Evolutionary conservation across 2,888 invertebrate species (phyloP).

Genomic region (Drosophila melanosoma): DNA sequence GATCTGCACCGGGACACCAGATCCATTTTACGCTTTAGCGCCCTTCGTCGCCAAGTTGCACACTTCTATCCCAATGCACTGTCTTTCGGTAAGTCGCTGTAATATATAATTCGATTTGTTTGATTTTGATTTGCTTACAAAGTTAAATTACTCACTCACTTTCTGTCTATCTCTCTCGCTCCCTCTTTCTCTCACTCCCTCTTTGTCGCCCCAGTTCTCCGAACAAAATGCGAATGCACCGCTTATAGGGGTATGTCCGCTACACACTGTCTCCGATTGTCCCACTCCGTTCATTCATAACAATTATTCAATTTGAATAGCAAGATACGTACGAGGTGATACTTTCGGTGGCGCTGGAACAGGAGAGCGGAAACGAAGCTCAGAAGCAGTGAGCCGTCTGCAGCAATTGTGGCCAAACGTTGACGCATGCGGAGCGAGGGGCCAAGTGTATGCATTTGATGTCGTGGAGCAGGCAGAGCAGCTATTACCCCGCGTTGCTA

Average conservation of each 20-base stretch:
- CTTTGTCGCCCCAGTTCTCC: slow-evolving; percentile 80
- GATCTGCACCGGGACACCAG: slow-evolving; percentile 87
- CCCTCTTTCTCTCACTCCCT: neutral
- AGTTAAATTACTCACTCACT: neutral
- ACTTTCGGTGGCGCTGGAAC: slow-evolving; percentile 92
- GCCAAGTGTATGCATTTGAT: too few species aligned
- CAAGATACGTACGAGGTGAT: slow-evolving; percentile 90
- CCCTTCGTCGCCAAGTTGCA: slow-evolving; percentile 90
- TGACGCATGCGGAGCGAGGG: neutral
- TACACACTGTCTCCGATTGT: neutral
- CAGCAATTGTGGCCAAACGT: neutral
- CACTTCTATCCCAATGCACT: slow-evolving; percentile 94
- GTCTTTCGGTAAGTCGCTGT: slow-evolving; percentile 88
- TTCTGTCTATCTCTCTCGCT: too few species aligned
- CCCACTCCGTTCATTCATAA: neutral
- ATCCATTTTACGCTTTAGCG: slow-evolving; percentile 87
- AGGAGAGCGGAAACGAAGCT: slow-evolving; percentile 86
- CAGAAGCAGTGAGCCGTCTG: neutral
- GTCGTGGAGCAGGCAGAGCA: too few species aligned
- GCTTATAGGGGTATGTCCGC: slow-evolving; percentile 72
- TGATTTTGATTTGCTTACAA: neutral
- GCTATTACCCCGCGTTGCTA: too few species aligned
- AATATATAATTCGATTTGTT: neutral
- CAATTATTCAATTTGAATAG: slow-evolving; percentile 78
- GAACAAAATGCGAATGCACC: slow-evolving; percentile 67